A percentile compares a stretch with the other conserved stretches of the same genome.
These are phyloP conservation scores for Macrostomum cliftonense DNA, from an alignment of 2,888 invertebrate genomes.

Conservation along the genomic window DNA sequence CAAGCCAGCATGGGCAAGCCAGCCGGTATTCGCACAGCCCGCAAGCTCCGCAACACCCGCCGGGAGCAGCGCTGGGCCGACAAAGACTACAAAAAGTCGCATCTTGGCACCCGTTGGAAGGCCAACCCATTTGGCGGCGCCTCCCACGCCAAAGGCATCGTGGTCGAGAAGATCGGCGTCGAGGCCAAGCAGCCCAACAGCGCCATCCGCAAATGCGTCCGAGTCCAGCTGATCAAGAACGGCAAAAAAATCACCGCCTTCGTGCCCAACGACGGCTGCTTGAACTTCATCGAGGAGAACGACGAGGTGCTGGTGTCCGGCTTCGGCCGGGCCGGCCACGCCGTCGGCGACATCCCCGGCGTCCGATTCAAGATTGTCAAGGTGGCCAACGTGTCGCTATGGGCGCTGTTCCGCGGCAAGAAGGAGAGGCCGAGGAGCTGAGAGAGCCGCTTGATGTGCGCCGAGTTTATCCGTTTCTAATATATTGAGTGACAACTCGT, in stretches of 20 bases:
- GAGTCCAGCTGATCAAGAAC: slow-evolving; percentile 96
- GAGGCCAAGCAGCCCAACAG: slow-evolving; percentile 99
- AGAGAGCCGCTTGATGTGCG: too few relatives aligned
- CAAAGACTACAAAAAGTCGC: slow-evolving; percentile 97
- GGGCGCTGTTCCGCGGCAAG: slow-evolving; percentile 97
- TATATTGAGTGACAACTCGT: too few relatives aligned
- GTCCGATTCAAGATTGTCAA: slow-evolving; percentile 78
- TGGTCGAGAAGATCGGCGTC: slow-evolving; percentile 97
- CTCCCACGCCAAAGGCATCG: slow-evolving; percentile 98
- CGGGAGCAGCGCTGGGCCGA: slow-evolving; percentile 97
- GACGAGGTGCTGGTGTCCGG: slow-evolving; percentile 98
- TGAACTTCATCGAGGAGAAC: slow-evolving; percentile 99
- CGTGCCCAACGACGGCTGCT: slow-evolving; percentile 95
- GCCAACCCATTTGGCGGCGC: slow-evolving; percentile 99
- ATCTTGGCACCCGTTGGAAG: slow-evolving; percentile 99
- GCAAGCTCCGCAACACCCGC: slow-evolving; percentile 91
- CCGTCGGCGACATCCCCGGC: slow-evolving; percentile 97
- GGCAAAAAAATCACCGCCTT: slow-evolving; percentile 99
- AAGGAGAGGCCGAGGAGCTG: slow-evolving; percentile 75
- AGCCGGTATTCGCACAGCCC: slow-evolving; percentile 90
- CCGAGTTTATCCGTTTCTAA: too few relatives aligned
- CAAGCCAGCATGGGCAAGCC: slow-evolving; percentile 63
- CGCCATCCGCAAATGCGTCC: slow-evolving; percentile 94
- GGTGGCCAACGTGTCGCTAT: slow-evolving; percentile 92
- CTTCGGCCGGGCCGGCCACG: slow-evolving; percentile 98